Conservation (phyloP, 2,797 vertebrate species). For the Crocodylus rhombifer region DNA sequence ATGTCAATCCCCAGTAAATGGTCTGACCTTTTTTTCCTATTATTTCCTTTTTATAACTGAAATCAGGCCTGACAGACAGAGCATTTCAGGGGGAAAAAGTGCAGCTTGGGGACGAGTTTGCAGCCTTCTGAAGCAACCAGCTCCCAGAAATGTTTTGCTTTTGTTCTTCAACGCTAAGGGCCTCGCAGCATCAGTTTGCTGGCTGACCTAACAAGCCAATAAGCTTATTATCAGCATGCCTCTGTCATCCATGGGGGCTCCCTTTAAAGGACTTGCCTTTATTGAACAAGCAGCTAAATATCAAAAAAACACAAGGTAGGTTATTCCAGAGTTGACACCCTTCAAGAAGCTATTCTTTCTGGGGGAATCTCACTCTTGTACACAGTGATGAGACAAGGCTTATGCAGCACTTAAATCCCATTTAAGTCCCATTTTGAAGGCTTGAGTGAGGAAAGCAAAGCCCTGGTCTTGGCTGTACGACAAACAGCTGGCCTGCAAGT, state of each 20-base stretch:
- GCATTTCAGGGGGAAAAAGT: constrained; percentile 45
- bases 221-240: constrained; percentile 38
- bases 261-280: constrained; percentile 25
- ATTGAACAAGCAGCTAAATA: neutral
- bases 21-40: constrained; percentile 68
- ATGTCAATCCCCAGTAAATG: constrained; percentile 55
- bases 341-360: constrained; percentile 32
- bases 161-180: constrained; percentile 46
- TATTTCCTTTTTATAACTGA: constrained; percentile 56
- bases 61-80: constrained; percentile 44
- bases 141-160: constrained; percentile 6
- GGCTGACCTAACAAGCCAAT: constrained; percentile 58
- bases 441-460: no score
- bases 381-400: no score
- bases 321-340: constrained; percentile 2
- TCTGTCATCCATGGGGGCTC: neutral
- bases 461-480: no score
- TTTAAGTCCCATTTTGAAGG: no score
- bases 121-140: constrained; percentile 19
- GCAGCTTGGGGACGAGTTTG: constrained; percentile 43
- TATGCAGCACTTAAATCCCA: no score
- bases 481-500: no score
- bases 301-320: neutral
- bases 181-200: neutral
- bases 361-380: neutral